phyloP scores from a whole-genome alignment of 2,888 invertebrate genomes.

The Phortica magna region DNA sequence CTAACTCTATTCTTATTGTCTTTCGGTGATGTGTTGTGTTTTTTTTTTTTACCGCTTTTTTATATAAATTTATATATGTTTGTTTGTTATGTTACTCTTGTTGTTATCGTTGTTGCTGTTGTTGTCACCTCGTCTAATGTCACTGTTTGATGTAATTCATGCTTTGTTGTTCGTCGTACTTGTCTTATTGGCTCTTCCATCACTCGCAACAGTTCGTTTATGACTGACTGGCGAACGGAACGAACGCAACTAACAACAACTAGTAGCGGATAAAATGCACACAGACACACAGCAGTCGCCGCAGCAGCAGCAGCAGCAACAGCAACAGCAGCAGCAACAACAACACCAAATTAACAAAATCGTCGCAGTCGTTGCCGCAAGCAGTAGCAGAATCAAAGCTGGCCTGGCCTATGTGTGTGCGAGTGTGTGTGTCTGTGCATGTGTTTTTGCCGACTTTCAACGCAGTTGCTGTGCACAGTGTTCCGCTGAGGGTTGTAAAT shows the following conservation, averaged over 20 bases:
- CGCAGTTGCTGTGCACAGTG: not conserved
- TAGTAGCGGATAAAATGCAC: constrained; percentile 56
- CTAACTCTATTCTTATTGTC: too few species aligned
- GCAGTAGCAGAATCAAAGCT: not conserved
- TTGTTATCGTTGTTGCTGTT: constrained; percentile 34
- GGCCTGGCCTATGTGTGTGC: not conserved
- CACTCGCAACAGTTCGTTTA: constrained; percentile 74
- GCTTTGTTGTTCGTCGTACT: constrained; percentile 41
- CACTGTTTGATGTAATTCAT: constrained; percentile 4
- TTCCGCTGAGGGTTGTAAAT: not conserved
- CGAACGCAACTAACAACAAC: constrained; percentile 67
- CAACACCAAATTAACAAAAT: not conserved
- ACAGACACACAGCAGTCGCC: constrained; percentile 26
- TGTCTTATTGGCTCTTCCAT: constrained; percentile 65
- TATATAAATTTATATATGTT: too few species aligned
- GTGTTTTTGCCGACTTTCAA: not conserved
- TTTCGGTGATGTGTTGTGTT: too few species aligned
- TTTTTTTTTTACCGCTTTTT: too few species aligned
- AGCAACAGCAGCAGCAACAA: not conserved
- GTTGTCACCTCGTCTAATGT: constrained; percentile 28
- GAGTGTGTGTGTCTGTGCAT: not conserved
- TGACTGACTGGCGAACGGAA: constrained; percentile 66
- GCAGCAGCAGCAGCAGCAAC: constrained; percentile 4
- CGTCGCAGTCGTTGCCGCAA: not conserved
- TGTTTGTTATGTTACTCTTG: not conserved